phyloP scores from a whole-genome alignment of 2,797 vertebrate species.

The Nannoperca australis region DNA sequence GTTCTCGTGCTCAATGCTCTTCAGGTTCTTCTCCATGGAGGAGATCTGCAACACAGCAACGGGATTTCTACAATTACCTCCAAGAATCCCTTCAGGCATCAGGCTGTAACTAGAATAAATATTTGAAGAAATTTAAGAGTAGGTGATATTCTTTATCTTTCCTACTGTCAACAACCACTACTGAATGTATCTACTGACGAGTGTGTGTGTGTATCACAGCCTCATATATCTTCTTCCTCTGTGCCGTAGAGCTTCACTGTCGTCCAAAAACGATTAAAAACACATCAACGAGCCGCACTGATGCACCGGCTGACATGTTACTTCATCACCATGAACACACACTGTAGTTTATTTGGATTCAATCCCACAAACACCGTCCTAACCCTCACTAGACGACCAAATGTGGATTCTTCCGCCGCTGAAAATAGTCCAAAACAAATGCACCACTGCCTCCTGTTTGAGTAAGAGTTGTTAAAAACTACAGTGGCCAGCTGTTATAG shows the following conservation, averaged over 20 bases:
- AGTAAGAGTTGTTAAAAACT: too few relatives aligned
- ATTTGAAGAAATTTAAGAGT: neutral
- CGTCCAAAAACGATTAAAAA: neutral
- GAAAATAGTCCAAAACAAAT: neutral
- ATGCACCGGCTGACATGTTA: neutral
- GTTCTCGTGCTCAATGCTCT: conserved; percentile 97
- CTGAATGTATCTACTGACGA: too few relatives aligned
- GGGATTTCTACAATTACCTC: neutral
- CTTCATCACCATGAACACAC: neutral
- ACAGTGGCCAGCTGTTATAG: neutral
- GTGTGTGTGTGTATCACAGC: neutral
- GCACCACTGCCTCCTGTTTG: neutral
- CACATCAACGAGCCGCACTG: neutral
- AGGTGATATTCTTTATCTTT: neutral
- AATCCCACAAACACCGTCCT: neutral
- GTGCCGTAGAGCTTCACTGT: neutral
- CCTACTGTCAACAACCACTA: neutral
- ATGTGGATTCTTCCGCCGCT: neutral
- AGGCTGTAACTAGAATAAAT: neutral
- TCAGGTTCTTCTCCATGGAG: conserved; percentile 98
- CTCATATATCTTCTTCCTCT: neutral
- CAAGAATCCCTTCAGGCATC: neutral
- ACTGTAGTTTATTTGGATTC: neutral
- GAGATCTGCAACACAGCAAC: conserved; percentile 87
- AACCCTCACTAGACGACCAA: too few relatives aligned